phyloP scores from a whole-genome alignment of 2,888 invertebrate genomes.

The Melinaea marsaeus region DNA sequence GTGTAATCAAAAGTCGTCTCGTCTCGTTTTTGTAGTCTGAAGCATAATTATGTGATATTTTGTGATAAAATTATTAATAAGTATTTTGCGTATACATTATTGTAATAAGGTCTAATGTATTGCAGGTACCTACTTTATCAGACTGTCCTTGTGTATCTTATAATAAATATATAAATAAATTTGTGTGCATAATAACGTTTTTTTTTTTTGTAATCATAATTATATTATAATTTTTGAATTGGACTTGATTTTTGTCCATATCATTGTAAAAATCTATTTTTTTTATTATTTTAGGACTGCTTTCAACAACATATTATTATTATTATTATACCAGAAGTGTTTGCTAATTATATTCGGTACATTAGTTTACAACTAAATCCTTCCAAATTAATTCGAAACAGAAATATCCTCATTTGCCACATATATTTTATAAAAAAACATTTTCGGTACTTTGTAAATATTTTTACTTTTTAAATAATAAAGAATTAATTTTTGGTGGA shows the following conservation, averaged over 20 bases:
- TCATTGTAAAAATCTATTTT: too few species aligned
- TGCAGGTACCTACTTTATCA: conserved; percentile 13
- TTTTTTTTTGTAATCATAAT: conserved; percentile 5
- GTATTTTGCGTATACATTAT: conserved; percentile 36
- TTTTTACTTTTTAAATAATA: too few species aligned
- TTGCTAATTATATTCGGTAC: too few species aligned
- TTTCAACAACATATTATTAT: too few species aligned
- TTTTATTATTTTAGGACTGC: too few species aligned
- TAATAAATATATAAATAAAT: conserved; percentile 18
- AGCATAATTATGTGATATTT: conserved; percentile 60
- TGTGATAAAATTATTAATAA: conserved; percentile 57
- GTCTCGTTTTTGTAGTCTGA: conserved; percentile 48
- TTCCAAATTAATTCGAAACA: too few species aligned
- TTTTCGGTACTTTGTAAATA: too few species aligned
- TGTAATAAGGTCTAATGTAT: conserved; percentile 8
- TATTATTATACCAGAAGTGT: too few species aligned
- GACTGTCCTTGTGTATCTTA: conserved; percentile 17
- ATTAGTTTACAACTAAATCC: too few species aligned
- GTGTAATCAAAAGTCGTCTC: neutral
- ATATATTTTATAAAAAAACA: too few species aligned
- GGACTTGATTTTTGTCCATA: neutral
- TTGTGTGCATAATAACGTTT: conserved; percentile 19
- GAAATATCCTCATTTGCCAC: too few species aligned
- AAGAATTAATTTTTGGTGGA: too few species aligned
- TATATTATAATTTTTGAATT: neutral